Percentiles rank a stretch among this genome's conserved stretches.
Evolutionary conservation across 2,888 invertebrate species (phyloP).

Genomic region (Oxytorus armatus): DNA sequence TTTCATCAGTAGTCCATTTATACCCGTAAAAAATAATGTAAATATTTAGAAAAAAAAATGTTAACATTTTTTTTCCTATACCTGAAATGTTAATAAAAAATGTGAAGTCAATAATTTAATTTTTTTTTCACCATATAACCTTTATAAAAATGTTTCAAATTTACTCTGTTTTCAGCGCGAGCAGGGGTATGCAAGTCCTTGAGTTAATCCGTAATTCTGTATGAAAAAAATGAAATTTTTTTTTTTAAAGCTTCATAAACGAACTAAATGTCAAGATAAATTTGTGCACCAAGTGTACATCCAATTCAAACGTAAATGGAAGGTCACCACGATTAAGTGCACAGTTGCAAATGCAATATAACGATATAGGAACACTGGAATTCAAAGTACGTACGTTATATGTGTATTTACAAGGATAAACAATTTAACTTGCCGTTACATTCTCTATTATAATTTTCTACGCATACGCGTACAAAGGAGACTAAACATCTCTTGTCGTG

Average conservation of each 20-base stretch:
- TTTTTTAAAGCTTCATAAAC: too few relatives aligned
- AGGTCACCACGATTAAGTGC: constrained; percentile 49
- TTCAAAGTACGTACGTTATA: background rate
- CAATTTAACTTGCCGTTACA: constrained; percentile 7
- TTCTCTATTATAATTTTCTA: constrained; percentile 35
- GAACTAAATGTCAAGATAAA: background rate
- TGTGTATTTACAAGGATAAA: background rate
- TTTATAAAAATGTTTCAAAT: too few relatives aligned
- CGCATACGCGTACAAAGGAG: constrained; percentile 12
- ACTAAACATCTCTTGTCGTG: constrained; percentile 20
- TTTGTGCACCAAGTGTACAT: background rate
- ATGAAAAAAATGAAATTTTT: background rate
- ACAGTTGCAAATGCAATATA: constrained; percentile 46
- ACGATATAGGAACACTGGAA: background rate
- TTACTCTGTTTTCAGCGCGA: too few relatives aligned
- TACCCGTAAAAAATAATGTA: too few relatives aligned
- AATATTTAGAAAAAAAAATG: too few relatives aligned
- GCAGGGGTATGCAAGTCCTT: too few relatives aligned
- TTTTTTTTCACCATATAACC: too few relatives aligned
- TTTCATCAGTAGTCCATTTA: too few relatives aligned
- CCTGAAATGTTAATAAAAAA: too few relatives aligned
- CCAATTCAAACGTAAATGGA: constrained; percentile 38
- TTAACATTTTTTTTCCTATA: too few relatives aligned
- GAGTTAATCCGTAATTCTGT: too few relatives aligned
- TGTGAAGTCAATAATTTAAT: too few relatives aligned